Base-by-base conservation (phyloP, 35 echinoderm and acorn worm species). In the Ptychodera flava region DNA sequence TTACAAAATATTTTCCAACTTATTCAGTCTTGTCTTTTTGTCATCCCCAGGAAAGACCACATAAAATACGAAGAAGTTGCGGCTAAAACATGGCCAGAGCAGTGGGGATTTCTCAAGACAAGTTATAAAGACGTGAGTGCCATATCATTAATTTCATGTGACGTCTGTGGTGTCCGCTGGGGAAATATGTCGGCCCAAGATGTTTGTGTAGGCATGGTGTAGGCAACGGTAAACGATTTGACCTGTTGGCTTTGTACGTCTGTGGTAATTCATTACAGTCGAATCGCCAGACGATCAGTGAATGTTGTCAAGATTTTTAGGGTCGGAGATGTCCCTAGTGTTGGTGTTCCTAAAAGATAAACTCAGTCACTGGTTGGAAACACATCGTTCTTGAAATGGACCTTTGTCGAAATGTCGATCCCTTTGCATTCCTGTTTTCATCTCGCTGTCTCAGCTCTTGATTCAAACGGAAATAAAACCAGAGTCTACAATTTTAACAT, bases 51-150 rank as follows among this genome's bases (percentile, higher is more conserved):
- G 96, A 99, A 99, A 82, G 96, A 99, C 86, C 96, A 99, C 52
- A 99, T 99, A 38, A 92, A 90, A 86, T 99, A 94, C 88, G 96
- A 99, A 89, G 87, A 90, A 28, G 91, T 88, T 85, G 96, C 96
- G n/a, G 35, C 88, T 16, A 91, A 88, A 32, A 92, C 87, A 32
- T 99, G 93, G 92, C 96, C 96, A 29, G 31, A 93, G 77, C 90
- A 99, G 34, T 99, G 96, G 96, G 96, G 96, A 28, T 99, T 99
- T 81, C 80, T 99, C 1, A 83, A 88, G 28, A 92, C 88, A 27
- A 99, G 90, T 89, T 99, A 99, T 37, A 94, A 88, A 88, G 96
- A 99, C 53, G 96, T 99, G 85, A 99, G 92, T 92, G 35, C 31
- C 33, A 64, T 45, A 16, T 85, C 31, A 33, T 84, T 36, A 37